Evolutionary conservation across 2,113 vertebrate species (phyloP), one percentile per base, ranked within the genome.

Genomic region (Mesocricetus auratus): DNA sequence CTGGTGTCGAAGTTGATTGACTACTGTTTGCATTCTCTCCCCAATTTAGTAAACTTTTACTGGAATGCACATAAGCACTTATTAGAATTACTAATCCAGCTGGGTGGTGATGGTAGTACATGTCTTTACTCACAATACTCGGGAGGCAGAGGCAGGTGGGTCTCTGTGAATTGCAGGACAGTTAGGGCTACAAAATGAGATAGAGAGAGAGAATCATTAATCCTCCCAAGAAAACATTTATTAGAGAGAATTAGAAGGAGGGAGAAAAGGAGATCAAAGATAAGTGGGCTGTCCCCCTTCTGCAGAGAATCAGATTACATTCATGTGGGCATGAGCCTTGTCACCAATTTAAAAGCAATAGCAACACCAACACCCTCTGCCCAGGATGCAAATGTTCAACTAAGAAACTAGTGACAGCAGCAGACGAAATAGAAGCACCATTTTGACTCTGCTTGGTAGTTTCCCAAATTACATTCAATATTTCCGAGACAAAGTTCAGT

Each of bases 261-360:
- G 15, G 56, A 22, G 29, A 0, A 39, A 45, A 83, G 8, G 29
- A 53, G 2, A 12, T 7, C 8, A 21, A 39, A 26, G 21, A 3
- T 64, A 50, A 42, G 26, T 15, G 31, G 5, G 7, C 13, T 3
- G 0, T 0, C 8, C 47, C 22, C 16, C 60, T 47, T 47, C 5
- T 58, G 31, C 42, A 69, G 39, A 64, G 31, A 39, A 15, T 69
- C 22, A 31, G 47, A 90, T 36, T 68, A 19, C n/a, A n/a, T 58
- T n/a, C 62, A 68, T 68, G 47, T 53, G 45, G 16, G 19, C 82
- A 71, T 39, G 53, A 81, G 42, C 77, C 66, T 64, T 12, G 19
- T 53, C 36, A 45, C 16, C 39, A 45, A 5, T 75, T 85, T 87
- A 56, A 26, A 56, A 71, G 45, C 2, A 33, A 31, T 29, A 58